Base-by-base conservation (phyloP, 2,888 invertebrate genomes). In the Tinea semifulvella region DNA sequence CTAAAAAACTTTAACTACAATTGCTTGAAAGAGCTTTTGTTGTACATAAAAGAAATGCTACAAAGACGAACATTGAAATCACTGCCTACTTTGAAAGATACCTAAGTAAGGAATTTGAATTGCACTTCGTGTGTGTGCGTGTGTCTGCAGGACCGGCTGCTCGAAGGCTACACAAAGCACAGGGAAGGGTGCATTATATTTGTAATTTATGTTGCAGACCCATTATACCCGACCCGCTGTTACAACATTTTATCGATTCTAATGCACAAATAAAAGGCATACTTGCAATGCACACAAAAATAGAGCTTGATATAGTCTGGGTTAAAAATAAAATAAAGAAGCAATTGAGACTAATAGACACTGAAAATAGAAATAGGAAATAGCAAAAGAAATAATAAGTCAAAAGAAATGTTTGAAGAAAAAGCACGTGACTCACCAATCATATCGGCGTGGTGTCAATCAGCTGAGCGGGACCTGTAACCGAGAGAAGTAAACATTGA, bases 391-490 rank as follows among this genome's bases (percentile, higher is more conserved):
- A 35, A 17, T 28, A 46, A 59, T 61, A 64, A 63, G 40, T 43
- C 44, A 47, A 44, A 48, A 45, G 20, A 35, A 43, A 20, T 27
- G 25, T 18, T 42, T 25, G 28, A 44, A 26, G 36, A 38, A 27
- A 58, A 54, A 55, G 58, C 77, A 77, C 77, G 79, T 77, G 79
- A 77, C 79, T 79, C 74, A 77, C 79, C 77, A 76, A 22, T 31
- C 18, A 22, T 27, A 2, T 42, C n/a, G 8, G 38, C 45, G 43
- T 17, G n/a, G 35, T 19, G 69, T 62, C 69, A 65, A 73, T 76
- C 80, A 80, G 80, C 80, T 80, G 80, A 76, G 74, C 71, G 68
- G 11, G 22, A 27, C 22, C 45, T 44, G 44, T 27, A 44, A 44
- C 44, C 36, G 35, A 44, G 31, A 39, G 42, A 47, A 67, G 77